These are phyloP conservation scores for Cynodonichthys magdalenae DNA, from an alignment of 2,797 vertebrate species.

Conservation along the genomic window DNA sequence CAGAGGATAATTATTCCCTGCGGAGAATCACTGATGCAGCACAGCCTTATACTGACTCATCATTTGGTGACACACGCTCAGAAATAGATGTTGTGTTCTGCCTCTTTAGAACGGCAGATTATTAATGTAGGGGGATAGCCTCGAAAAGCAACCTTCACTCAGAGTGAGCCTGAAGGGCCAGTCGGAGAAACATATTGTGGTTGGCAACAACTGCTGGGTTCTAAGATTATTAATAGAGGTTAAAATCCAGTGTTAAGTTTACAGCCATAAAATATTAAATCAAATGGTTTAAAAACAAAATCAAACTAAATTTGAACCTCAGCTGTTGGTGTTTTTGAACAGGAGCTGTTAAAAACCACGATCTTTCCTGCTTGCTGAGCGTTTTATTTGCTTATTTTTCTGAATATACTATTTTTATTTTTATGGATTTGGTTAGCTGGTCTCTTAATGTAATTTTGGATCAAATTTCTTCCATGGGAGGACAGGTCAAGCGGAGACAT, in stretches of 20 bases:
- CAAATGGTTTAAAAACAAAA: not conserved
- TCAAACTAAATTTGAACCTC: not conserved
- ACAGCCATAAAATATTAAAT: not conserved
- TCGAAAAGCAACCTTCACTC: not conserved
- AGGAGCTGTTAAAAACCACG: too few species aligned
- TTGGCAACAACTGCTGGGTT: not conserved
- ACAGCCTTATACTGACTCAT: conserved; percentile 12
- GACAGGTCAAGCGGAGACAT: too few species aligned
- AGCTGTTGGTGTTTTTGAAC: too few species aligned
- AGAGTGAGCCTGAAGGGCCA: not conserved
- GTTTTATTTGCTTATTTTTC: too few species aligned
- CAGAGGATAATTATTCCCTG: conserved; percentile 9
- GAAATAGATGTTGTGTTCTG: not conserved
- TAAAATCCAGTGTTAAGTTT: not conserved
- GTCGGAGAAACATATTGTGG: not conserved
- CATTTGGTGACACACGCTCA: conserved; percentile 6
- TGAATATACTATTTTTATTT: too few species aligned
- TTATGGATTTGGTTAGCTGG: too few species aligned
- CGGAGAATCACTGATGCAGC: conserved; percentile 10
- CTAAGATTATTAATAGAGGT: too few species aligned
- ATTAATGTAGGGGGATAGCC: not conserved
- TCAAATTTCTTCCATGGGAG: too few species aligned
- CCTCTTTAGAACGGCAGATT: not conserved
- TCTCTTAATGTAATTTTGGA: too few species aligned
- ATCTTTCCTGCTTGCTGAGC: too few species aligned